Evolutionary conservation across 2,113 vertebrate genomes (phyloP).

Genomic region (Siphamia tubifer): DNA sequence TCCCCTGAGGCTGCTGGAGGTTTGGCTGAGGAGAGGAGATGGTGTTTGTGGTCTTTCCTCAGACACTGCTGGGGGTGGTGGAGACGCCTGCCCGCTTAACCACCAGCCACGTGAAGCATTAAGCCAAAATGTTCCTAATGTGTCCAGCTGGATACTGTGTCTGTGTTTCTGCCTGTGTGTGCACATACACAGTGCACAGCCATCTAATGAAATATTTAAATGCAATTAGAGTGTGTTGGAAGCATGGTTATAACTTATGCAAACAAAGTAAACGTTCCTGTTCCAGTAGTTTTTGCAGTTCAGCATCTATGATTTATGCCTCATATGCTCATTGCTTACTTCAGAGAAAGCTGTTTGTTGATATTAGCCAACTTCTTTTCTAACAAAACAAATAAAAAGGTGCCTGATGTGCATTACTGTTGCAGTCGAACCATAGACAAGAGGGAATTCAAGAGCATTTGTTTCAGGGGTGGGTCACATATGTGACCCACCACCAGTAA

Average conservation of each 20-base stretch:
- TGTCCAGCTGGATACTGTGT: slow-evolving; percentile 10
- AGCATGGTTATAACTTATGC: background rate
- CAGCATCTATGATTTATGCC: too few relatives aligned
- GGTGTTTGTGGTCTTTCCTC: slow-evolving; percentile 49
- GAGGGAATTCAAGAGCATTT: too few relatives aligned
- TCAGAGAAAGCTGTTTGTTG: too few relatives aligned
- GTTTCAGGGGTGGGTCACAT: too few relatives aligned
- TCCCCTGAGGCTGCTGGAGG: slow-evolving; percentile 31
- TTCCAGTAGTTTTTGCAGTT: too few relatives aligned
- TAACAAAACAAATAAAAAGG: too few relatives aligned
- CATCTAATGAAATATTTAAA: background rate
- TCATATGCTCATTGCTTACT: too few relatives aligned
- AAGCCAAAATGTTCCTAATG: slow-evolving; percentile 21
- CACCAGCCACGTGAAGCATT: slow-evolving; percentile 33
- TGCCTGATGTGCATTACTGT: too few relatives aligned
- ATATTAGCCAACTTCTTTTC: too few relatives aligned
- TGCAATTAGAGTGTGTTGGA: background rate
- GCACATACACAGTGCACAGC: background rate
- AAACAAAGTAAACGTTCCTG: background rate
- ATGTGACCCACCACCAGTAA: too few relatives aligned
- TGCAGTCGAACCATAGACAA: too few relatives aligned
- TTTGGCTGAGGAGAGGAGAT: slow-evolving; percentile 24
- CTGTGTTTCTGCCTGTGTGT: background rate
- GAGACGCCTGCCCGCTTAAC: slow-evolving; percentile 41
- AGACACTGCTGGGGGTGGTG: slow-evolving; percentile 54